These are phyloP conservation scores for Spodoptera exigua DNA, from an alignment of 2,888 invertebrate genomes.

Conservation along the genomic window DNA sequence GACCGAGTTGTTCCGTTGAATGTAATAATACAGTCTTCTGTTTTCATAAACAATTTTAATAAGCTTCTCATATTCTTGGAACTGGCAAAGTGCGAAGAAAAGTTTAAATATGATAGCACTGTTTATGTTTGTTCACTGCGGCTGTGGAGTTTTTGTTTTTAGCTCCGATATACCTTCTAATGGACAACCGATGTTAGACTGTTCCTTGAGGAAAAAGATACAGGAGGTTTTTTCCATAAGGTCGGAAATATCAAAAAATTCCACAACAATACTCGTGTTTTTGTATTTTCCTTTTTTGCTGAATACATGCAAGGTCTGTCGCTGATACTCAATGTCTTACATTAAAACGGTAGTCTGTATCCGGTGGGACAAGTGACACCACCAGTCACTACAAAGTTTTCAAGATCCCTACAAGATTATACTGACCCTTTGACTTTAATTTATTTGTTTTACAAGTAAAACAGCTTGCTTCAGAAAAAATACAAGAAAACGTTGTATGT, in stretches of 20 bases:
- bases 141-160: conserved; percentile 38
- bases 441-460: not conserved
- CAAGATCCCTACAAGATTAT: conserved; percentile 12
- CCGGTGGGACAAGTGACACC: conserved; percentile 21
- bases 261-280: no score
- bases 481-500: no score
- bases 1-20: conserved; percentile 22
- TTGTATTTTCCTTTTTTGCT: not conserved
- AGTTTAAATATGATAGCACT: conserved; percentile 46
- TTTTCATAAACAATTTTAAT: conserved; percentile 48
- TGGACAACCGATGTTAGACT: conserved; percentile 52
- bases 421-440: conserved; percentile 8
- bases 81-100: conserved; percentile 42
- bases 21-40: conserved; percentile 33
- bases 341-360: conserved; percentile 26
- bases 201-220: conserved; percentile 27
- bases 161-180: conserved; percentile 46
- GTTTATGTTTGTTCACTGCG: conserved; percentile 38
- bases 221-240: conserved; percentile 10
- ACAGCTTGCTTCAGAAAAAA: not conserved
- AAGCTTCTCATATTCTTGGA: conserved; percentile 39
- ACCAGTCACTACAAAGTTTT: conserved; percentile 10
- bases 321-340: conserved; percentile 23
- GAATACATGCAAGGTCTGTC: conserved; percentile 5
- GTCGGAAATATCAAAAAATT: conserved; percentile 2